A percentile compares a stretch with the other conserved stretches of the same genome.
Conservation (phyloP, 2,113 vertebrate genomes). For the Lophura nycthemera region DNA sequence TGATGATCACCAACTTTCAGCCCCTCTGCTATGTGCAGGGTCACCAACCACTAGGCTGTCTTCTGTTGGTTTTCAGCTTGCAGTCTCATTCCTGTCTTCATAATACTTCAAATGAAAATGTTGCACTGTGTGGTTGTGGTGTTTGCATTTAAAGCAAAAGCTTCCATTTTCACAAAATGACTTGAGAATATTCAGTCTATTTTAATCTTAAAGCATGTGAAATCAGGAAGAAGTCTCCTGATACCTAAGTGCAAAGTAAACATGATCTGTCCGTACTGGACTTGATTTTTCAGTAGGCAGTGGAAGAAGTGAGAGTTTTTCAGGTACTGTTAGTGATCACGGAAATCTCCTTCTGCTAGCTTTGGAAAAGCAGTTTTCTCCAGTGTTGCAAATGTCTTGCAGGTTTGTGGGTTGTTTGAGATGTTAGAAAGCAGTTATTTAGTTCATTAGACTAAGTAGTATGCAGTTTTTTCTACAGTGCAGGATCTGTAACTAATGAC, state of each 20-base stretch:
- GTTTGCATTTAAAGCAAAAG: not conserved
- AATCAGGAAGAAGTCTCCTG: not conserved
- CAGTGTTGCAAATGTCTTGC: not conserved
- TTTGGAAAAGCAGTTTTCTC: not conserved
- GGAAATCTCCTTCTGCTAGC: not conserved
- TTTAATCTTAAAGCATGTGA: not conserved
- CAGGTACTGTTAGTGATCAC: not conserved
- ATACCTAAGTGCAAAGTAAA: not conserved
- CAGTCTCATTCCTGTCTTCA: not conserved
- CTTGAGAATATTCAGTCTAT: not conserved
- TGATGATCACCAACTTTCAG: too few species aligned
- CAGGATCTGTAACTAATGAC: not conserved
- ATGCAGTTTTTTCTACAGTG: not conserved
- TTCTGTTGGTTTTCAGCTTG: not conserved
- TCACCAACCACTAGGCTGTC: not conserved
- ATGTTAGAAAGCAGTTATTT: not conserved
- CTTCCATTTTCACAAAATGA: not conserved
- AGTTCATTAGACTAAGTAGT: not conserved
- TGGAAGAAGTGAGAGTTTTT: not conserved
- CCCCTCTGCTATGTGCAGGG: too few species aligned
- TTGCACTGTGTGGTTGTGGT: not conserved
- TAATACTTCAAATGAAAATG: not conserved
- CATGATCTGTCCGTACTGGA: rapidly evolving
- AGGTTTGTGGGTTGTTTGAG: not conserved
- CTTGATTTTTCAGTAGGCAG: not conserved